Evolutionary conservation across 2,888 invertebrate genomes (phyloP), one percentile per base, ranked within the genome.

Genomic region (Lomographa bimaculata): DNA sequence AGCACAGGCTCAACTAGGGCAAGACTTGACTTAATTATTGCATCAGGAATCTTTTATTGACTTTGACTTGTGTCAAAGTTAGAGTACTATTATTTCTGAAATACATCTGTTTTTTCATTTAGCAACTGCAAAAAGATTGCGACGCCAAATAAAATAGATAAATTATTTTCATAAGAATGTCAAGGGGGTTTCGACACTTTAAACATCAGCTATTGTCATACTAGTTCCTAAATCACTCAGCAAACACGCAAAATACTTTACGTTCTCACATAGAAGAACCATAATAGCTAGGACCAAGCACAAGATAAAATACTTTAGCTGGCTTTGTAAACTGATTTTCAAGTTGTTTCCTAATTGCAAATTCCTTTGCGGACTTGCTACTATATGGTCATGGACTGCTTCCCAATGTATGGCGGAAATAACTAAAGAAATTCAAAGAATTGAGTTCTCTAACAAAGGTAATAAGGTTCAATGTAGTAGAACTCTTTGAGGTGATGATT

Each of bases 281-380:
- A n/a, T 51, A 45, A 18, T 24, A 6, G 42, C 20, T 43, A 25
- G 53, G 50, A 51, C 45, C 56, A 52, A 53, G 44, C 62, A 63
- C 60, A 60, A 72, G 69, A 74, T 65, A 62, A 68, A 71, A 74
- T 73, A 74, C 73, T 76, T 73, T 30, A 51, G 50, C 49, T 25
- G 60, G 70, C 61, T 74, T 71, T 51, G 69, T 70, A 72, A 78
- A 76, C 74, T 70, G 72, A 80, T 78, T 79, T 78, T 70, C 55
- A 45, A 72, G 71, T 68, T 71, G 72, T 75, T 73, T 78, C 77
- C 77, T 82, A 82, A 83, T 83, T 82, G 70, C 73, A 71, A 79
- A 82, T 84, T 84, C 81, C 79, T 42, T 66, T 64, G 64, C 67
- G 64, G 69, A 63, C 67, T 65, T 65, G 64, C 71, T 71, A 14